phyloP scores from a whole-genome alignment of 2,888 invertebrate genomes.

The Toxonevra muliebris region DNA sequence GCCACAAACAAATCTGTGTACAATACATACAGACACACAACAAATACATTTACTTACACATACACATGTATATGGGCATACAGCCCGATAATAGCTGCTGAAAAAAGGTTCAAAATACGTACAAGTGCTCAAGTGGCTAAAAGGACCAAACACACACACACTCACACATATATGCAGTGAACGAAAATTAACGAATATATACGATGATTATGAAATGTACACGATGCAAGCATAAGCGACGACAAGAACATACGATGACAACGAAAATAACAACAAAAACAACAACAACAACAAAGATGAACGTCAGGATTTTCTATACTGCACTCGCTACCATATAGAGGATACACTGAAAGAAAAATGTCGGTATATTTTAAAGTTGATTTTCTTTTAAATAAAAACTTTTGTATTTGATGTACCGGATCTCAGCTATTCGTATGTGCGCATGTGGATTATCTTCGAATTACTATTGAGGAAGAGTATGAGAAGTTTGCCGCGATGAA shows the following conservation, averaged over 20 bases:
- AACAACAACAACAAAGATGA: not conserved
- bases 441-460: too few species aligned
- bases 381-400: too few species aligned
- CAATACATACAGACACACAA: not conserved
- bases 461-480: too few species aligned
- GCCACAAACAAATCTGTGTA: not conserved
- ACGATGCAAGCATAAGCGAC: too few species aligned
- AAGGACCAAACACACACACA: slow-evolving; percentile 5
- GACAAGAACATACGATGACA: not conserved
- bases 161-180: slow-evolving; percentile 9
- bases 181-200: not conserved
- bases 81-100: not conserved
- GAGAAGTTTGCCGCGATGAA: too few species aligned
- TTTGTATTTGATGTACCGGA: too few species aligned
- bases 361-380: too few species aligned
- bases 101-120: slow-evolving; percentile 51
- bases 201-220: too few species aligned
- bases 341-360: too few species aligned
- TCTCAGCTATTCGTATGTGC: too few species aligned
- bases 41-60: too few species aligned
- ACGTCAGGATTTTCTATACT: not conserved
- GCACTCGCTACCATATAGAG: too few species aligned
- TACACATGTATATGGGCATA: not conserved
- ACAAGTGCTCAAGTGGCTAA: slow-evolving; percentile 42
- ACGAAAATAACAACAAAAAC: not conserved